Evolutionary conservation across 2,113 vertebrate genomes (phyloP), one percentile per base, ranked within the genome.

Genomic region (Platycercus adscitus): DNA sequence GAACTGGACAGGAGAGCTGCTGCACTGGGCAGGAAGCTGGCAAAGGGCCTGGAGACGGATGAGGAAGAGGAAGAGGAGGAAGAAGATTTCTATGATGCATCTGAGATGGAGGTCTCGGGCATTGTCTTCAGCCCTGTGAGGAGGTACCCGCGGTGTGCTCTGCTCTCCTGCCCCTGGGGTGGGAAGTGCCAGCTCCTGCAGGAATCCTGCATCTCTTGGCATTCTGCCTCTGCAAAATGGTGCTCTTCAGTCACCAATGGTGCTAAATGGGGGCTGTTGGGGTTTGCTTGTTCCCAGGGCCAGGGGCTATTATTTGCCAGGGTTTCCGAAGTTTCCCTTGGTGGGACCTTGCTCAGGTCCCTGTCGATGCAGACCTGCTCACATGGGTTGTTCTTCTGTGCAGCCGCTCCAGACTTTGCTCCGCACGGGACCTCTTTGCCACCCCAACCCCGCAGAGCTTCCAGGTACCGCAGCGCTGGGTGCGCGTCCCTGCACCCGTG

Each of bases 71-170:
- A 98, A 4, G 98, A 99, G 29, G 97, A 98, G 46, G 98, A 94
- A 73, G 91, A 99, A 73, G 91, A 99, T 63, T 98, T 99, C 93
- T 98, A 96, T 1, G 98, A 99, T 20, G 87, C 98, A 28, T 96
- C 98, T 21, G 99, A 99, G 29, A 63, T 98, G 93, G 99, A 99
- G 53, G 94, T 97, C 63, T 97, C 96, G 0, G 98, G 98, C 31
- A 88, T 99, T 16, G 96, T 98, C 79, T 98, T 99, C 90, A 99
- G 98, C 35, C 98, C 98, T 44, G 98, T 99, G 90, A 98, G 98
- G 86, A 99, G 99, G 99, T 99, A 97, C 16, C 28, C 6, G 21
- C 26, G n/a, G 17, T 3, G 2, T 50, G 37, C 9, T 56, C 7
- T 65, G 58, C 44, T 68, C 61, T 75, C 15, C 71, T 79, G 47